phyloP scores from a whole-genome alignment of 2,797 vertebrate genomes.

The Lutjanus argentimaculatus region DNA sequence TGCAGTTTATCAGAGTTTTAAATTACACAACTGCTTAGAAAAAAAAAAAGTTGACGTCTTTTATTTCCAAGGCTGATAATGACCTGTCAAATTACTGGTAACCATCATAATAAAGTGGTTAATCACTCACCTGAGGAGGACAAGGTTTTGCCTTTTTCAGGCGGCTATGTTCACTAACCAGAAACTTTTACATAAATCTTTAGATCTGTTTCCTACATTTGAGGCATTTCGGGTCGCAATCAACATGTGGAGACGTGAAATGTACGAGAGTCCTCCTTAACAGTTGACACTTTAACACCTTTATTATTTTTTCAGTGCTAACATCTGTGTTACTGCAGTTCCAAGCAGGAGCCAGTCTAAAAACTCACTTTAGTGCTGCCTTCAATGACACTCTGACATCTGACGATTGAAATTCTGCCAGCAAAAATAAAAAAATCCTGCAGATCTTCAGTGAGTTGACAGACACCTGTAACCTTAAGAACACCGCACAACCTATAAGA shows the following conservation, averaged over 20 bases:
- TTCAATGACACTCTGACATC: conserved; percentile 36
- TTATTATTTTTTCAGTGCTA: conserved; percentile 15
- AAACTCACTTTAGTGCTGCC: conserved; percentile 31
- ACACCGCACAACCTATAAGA: neutral
- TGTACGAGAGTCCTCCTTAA: conserved; percentile 14
- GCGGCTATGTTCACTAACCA: conserved; percentile 7
- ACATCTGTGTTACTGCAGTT: conserved; percentile 17
- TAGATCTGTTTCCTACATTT: neutral
- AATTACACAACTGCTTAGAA: conserved; percentile 45
- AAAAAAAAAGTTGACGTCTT: conserved; percentile 20
- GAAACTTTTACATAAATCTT: neutral
- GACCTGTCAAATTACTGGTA: conserved; percentile 39
- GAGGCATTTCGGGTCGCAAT: neutral
- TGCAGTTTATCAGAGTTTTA: conserved; percentile 53
- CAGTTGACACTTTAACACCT: conserved; percentile 24
- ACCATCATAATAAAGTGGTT: conserved; percentile 16
- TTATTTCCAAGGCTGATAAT: conserved; percentile 36
- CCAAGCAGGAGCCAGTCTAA: conserved; percentile 35
- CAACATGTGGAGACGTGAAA: conserved; percentile 13
- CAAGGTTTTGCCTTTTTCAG: conserved; percentile 1
- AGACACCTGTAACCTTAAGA: conserved; percentile 1
- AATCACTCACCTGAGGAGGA: neutral
- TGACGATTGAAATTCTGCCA: neutral
- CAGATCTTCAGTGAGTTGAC: conserved; percentile 12
- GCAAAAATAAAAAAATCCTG: neutral